These are phyloP conservation scores for Lamellibrachia satsuma DNA, from an alignment of 2,888 invertebrate genomes.

Conservation along the genomic window DNA sequence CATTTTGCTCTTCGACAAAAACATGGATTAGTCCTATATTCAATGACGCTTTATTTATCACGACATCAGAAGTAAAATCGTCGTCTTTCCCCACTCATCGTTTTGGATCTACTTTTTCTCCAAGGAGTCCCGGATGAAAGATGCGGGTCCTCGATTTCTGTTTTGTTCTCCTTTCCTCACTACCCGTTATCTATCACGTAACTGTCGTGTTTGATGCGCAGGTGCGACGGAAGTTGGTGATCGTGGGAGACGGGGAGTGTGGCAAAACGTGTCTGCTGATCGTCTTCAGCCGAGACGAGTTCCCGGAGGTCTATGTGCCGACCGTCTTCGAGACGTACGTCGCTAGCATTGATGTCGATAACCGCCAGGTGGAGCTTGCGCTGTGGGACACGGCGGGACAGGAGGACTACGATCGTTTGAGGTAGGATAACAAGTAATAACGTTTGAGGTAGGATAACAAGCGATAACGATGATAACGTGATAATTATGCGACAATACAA, in stretches of 20 bases:
- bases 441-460: slow-evolving; percentile 73
- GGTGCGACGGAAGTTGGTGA: slow-evolving; percentile 79
- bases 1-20: background rate
- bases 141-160: background rate
- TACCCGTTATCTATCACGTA: too few species aligned
- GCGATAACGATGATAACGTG: background rate
- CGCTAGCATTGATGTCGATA: slow-evolving; percentile 91
- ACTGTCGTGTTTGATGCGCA: background rate
- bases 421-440: slow-evolving; percentile 59
- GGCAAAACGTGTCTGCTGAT: slow-evolving; percentile 98
- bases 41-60: too few species aligned
- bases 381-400: slow-evolving; percentile 62
- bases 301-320: slow-evolving; percentile 98
- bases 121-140: background rate
- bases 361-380: slow-evolving; percentile 43
- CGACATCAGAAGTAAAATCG: too few species aligned
- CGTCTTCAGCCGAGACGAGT: slow-evolving; percentile 98
- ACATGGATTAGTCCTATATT: background rate
- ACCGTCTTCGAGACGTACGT: slow-evolving; percentile 99
- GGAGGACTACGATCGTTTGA: slow-evolving; percentile 88
- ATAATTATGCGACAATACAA: background rate
- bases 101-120: background rate
- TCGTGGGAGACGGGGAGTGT: slow-evolving; percentile 97
- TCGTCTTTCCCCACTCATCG: too few species aligned
- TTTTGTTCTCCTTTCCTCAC: background rate